Evolutionary conservation across 1,140 invertebrate species (phyloP), one percentile per base, ranked within the genome.

Genomic region (Aphaenogaster rudis): DNA sequence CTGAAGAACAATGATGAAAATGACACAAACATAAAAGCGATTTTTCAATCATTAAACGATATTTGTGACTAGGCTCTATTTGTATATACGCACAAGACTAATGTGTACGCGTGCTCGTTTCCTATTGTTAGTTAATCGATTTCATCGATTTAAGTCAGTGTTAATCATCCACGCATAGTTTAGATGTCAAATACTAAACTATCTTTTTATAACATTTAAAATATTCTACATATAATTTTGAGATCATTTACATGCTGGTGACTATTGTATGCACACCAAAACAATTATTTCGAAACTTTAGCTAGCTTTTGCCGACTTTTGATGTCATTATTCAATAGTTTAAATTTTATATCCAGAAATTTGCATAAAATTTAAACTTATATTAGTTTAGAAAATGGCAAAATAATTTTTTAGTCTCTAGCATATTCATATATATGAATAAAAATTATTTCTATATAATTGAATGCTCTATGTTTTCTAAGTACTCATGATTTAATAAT

Each of bases 51-150:
- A 59, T 84, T 91, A 67, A 91, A 91, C 66, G 72, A 88, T 90
- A 91, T 80, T 91, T 91, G 82, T 94, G 93, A 94, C 93, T 94
- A 94, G 93, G 93, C 91, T 94, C 92, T 88, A 88, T 87, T 86
- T 89, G 89, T 90, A 89, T 89, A 59, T 79, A 87, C 85, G 77
- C 84, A 86, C 72, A 89, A 90, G 63, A 89, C 88, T 91, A 86
- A 80, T 67, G 86, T 87, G 66, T 86, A 86, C 76, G 84, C 79
- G 78, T 91, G 86, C 86, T 91, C 71, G 52, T 87, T 87, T 67
- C 86, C 79, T 61, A 79, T 78, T 88, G 89, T 93, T 92, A 91
- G 76, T 91, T 36, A 72, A 90, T 90, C 88, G 78, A 82, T 84
- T 93, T 91, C 91, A 91, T 81, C 66, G 91, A 84, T 91, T 28